Conservation (phyloP, 2,797 vertebrate species). For the Galago senegalensis region DNA sequence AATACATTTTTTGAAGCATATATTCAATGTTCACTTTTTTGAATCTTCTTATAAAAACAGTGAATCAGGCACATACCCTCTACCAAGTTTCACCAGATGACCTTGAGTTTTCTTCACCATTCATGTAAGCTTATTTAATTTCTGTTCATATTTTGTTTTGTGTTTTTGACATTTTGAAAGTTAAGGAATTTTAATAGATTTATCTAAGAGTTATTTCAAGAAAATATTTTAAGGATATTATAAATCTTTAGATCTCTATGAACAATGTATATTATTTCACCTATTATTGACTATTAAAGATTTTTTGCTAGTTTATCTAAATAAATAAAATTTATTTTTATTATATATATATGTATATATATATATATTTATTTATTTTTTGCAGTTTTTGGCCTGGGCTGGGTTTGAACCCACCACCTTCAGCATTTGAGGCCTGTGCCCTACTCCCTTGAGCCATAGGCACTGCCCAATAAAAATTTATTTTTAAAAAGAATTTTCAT, state of each 20-base stretch:
- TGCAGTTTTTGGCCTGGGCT: no score
- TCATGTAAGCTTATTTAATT: not conserved
- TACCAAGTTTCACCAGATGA: not conserved
- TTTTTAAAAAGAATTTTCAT: not conserved
- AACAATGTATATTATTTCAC: not conserved
- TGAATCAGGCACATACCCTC: not conserved
- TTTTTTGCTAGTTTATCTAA: not conserved
- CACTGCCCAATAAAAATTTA: not conserved
- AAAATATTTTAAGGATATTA: not conserved
- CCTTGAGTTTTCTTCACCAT: not conserved
- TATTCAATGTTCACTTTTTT: not conserved
- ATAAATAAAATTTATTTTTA: not conserved
- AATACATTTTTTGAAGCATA: not conserved
- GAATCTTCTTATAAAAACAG: not conserved
- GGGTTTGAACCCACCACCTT: no score
- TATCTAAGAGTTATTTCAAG: not conserved
- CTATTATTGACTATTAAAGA: not conserved
- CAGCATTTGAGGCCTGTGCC: no score
- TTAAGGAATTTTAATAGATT: not conserved
- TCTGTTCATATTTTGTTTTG: not conserved
- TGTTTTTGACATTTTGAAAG: not conserved
- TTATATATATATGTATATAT: no score
- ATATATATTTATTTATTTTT: no score
- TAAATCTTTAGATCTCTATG: not conserved
- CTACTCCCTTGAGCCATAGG: no score